These are phyloP conservation scores for Idaea straminata DNA, from an alignment of 2,888 invertebrate species.

Conservation along the genomic window DNA sequence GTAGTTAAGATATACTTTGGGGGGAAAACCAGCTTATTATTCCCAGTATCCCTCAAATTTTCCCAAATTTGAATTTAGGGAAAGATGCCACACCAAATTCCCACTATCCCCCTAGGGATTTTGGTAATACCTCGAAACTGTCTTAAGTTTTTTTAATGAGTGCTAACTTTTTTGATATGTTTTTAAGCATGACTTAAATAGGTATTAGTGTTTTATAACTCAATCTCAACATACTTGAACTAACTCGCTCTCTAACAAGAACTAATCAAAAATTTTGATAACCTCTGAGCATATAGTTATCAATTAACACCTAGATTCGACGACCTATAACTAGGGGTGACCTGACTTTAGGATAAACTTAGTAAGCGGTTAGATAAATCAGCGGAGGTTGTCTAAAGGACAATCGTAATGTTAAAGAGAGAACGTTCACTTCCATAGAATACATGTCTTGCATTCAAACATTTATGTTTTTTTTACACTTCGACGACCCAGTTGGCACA, in stretches of 20 bases:
- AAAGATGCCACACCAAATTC: no score
- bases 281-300: slow-evolving; percentile 9
- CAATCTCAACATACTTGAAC: slow-evolving; percentile 9
- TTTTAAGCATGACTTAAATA: neutral
- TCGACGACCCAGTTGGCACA: no score
- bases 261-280: neutral
- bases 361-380: slow-evolving; percentile 19
- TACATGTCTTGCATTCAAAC: neutral
- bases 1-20: no score
- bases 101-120: no score
- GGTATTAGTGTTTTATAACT: neutral
- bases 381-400: slow-evolving; percentile 28
- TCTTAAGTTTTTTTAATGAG: no score
- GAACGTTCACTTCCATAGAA: neutral
- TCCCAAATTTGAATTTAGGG: no score
- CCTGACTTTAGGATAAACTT: slow-evolving; percentile 12
- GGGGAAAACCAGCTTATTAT: no score
- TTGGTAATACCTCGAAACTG: no score
- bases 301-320: slow-evolving; percentile 4
- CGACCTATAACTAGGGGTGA: slow-evolving; percentile 11
- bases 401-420: slow-evolving; percentile 11
- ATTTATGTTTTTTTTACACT: neutral
- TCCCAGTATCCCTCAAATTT: no score
- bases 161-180: neutral
- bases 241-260: neutral